Base-by-base conservation (phyloP, 92 coral and sea anemone species). In the Porites divaricata region DNA sequence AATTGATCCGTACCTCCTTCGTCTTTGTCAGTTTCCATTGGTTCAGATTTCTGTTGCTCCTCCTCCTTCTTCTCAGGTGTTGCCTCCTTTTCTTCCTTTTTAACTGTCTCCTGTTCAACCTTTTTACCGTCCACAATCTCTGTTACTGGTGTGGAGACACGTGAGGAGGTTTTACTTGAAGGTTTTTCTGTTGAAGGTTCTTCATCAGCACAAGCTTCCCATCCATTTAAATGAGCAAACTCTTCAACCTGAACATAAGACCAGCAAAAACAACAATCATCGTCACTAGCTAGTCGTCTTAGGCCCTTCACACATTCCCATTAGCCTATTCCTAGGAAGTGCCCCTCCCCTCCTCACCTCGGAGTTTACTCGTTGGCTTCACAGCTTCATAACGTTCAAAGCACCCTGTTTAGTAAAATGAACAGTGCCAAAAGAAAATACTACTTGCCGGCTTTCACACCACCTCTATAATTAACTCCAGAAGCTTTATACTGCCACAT, bases 181-280 rank as follows among this genome's bases (percentile, higher is more conserved):
- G 69, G 49, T 49, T 77, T 61, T 3, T 86, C 86, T 0, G 80
- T 50, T 13, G 66, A 50, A 8, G 21, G 28, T 26, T 72, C 87
- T 52, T 88, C 92, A 23, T 79, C 83, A 17, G 83, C 67, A 51
- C 83, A 87, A 53, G 95, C 89, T 66, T 94, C 98, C 95, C 95
- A 91, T 20, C 98, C 94, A 66, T 96, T 96, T 86, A 95, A 91
- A 22, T 94, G 98, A 14, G 99, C 95, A 86, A 96, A 96, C 80
- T 96, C 99, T 66, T 95, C 99, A 74, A 96, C 99, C 99, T 96
- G 81, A 63, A 8, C 7, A 84, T 26, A 56, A 53, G 23, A 28
- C 67, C 24, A 26, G 67, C 22, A 6, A 19, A 1, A 64, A 75
- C 28, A 41, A 14, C 74, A 14, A 50, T 4, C 19, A 17, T 48